Evolutionary conservation across 1,140 invertebrate genomes (phyloP).

Genomic region (Grapholita molesta): DNA sequence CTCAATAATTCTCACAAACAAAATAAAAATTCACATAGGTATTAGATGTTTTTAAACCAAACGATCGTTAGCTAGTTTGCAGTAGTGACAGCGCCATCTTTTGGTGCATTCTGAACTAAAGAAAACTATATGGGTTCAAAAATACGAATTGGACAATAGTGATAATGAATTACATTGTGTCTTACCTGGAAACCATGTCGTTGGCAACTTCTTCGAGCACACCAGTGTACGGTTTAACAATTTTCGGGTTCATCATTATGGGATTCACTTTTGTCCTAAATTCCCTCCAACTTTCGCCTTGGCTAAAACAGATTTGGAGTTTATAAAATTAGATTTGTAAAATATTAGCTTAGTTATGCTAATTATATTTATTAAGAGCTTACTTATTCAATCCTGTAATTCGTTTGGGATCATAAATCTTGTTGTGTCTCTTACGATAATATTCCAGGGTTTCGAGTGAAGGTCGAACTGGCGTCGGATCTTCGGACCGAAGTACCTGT

Average conservation of each 20-base stretch:
- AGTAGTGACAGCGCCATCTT: too few relatives aligned
- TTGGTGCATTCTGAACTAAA: too few relatives aligned
- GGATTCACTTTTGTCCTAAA: constrained; percentile 83
- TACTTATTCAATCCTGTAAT: constrained; percentile 36
- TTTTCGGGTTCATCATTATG: constrained; percentile 74
- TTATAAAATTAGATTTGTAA: too few relatives aligned
- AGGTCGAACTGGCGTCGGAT: constrained; percentile 40
- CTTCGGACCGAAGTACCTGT: constrained; percentile 51
- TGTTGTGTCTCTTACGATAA: constrained; percentile 40
- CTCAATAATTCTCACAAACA: too few relatives aligned
- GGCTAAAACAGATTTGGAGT: constrained; percentile 69
- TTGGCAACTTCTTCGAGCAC: constrained; percentile 65
- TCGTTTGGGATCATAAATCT: constrained; percentile 9
- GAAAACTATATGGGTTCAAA: neutral
- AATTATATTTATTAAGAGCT: too few relatives aligned
- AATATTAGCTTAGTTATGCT: too few relatives aligned
- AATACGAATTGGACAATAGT: neutral
- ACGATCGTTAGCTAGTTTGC: too few relatives aligned
- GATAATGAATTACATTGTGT: neutral
- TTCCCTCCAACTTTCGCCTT: constrained; percentile 87
- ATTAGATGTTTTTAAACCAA: too few relatives aligned
- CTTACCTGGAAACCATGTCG: constrained; percentile 52
- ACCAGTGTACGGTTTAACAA: constrained; percentile 61
- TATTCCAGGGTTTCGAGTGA: constrained; percentile 44
- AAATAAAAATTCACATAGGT: too few relatives aligned